Evolutionary conservation across 1,140 invertebrate genomes (phyloP).

Genomic region (Diachasmimorpha longicaudata): DNA sequence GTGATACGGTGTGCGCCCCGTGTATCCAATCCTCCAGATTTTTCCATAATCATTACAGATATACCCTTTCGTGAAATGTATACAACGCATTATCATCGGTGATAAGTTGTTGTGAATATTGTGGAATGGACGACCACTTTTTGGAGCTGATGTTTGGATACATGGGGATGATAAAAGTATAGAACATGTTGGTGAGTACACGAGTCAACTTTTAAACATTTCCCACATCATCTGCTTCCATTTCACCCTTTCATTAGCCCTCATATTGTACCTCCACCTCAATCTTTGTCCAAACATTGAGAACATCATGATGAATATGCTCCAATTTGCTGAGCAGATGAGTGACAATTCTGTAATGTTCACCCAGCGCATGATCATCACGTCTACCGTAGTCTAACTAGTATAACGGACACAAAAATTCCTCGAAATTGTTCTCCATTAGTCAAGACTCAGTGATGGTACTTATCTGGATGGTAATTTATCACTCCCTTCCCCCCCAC

Average conservation of each 20-base stretch:
- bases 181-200: conserved; percentile 34
- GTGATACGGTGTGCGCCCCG: not conserved
- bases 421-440: no score
- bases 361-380: no score
- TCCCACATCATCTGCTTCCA: no score
- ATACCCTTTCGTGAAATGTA: not conserved
- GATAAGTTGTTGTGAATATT: not conserved
- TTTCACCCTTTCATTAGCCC: no score
- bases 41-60: not conserved
- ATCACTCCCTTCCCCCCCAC: no score
- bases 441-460: no score
- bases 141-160: conserved; percentile 15
- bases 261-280: not conserved
- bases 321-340: no score
- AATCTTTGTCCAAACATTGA: not conserved
- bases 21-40: not conserved
- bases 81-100: not conserved
- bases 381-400: no score
- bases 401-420: no score
- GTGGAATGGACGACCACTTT: not conserved
- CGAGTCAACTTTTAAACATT: not conserved
- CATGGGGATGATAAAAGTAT: conserved; percentile 29
- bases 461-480: no score
- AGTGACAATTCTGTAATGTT: no score
- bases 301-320: not conserved